Conservation (phyloP, 2,888 invertebrate species). For the Parnassius glacialis region DNA sequence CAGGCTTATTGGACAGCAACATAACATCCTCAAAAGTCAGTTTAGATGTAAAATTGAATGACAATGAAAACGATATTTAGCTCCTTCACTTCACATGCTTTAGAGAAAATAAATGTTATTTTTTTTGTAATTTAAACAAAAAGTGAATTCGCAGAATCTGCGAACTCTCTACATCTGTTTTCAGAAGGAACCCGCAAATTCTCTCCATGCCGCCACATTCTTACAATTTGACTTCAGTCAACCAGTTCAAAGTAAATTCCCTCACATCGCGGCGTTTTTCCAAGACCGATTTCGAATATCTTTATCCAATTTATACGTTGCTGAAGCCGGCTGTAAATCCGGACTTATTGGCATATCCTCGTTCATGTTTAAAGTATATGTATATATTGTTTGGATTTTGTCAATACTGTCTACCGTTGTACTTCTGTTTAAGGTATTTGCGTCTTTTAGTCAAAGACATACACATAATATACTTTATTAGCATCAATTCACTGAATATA, state of each 20-base stretch:
- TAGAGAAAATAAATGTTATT: no score
- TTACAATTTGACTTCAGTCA: constrained; percentile 41
- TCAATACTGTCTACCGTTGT: not conserved
- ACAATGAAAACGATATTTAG: no score
- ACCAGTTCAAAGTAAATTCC: constrained; percentile 42
- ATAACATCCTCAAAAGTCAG: no score
- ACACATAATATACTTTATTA: no score
- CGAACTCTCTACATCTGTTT: constrained; percentile 13
- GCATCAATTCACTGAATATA: no score
- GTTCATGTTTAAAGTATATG: not conserved
- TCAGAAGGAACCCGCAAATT: constrained; percentile 22
- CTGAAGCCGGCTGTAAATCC: constrained; percentile 47
- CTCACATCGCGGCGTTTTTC: constrained; percentile 36
- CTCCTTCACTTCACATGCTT: no score
- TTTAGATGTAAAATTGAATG: no score
- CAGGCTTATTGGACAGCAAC: no score
- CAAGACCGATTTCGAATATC: constrained; percentile 57
- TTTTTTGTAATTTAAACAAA: not conserved
- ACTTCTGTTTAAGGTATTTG: no score
- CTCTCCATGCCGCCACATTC: constrained; percentile 21
- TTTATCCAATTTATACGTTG: constrained; percentile 58
- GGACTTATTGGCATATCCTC: constrained; percentile 48
- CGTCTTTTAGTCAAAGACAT: no score
- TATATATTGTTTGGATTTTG: not conserved
- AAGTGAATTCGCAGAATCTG: constrained; percentile 9